Evolutionary conservation across 2,888 invertebrate species (phyloP).

Genomic region (Nymphalis polychloros): DNA sequence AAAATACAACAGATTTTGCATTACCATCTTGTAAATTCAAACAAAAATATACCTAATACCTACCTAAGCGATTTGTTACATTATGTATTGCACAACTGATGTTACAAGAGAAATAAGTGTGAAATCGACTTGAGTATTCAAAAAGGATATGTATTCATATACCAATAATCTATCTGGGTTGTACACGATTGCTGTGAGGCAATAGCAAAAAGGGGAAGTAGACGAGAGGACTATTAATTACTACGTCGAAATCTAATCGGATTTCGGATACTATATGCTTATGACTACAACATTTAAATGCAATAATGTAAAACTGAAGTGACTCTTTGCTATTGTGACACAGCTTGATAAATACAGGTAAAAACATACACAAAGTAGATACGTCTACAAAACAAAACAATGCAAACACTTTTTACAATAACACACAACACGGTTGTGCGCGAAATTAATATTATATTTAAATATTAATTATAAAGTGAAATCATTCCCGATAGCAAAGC

Average conservation of each 20-base stretch:
- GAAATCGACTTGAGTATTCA: slow-evolving; percentile 78
- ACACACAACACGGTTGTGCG: slow-evolving; percentile 77
- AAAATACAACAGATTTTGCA: slow-evolving; percentile 80
- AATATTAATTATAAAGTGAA: slow-evolving; percentile 70
- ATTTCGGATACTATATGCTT: slow-evolving; percentile 61
- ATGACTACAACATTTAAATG: slow-evolving; percentile 75
- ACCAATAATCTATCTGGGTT: slow-evolving; percentile 73
- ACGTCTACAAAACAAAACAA: slow-evolving; percentile 73
- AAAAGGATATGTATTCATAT: slow-evolving; percentile 78
- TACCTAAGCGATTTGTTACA: slow-evolving; percentile 78
- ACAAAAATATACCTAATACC: slow-evolving; percentile 78
- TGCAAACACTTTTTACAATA: slow-evolving; percentile 75
- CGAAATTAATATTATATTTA: slow-evolving; percentile 63
- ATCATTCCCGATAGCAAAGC: slow-evolving; percentile 78
- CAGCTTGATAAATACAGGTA: slow-evolving; percentile 67
- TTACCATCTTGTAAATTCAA: slow-evolving; percentile 74
- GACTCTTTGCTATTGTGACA: slow-evolving; percentile 74
- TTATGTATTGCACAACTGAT: slow-evolving; percentile 79
- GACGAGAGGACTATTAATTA: slow-evolving; percentile 50
- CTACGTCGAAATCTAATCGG: slow-evolving; percentile 56
- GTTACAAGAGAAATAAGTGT: slow-evolving; percentile 68
- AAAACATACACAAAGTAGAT: slow-evolving; percentile 69
- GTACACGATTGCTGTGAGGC: slow-evolving; percentile 65
- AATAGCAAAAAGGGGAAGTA: slow-evolving; percentile 65
- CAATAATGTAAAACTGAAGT: slow-evolving; percentile 49